Evolutionary conservation across 2,888 invertebrate species (phyloP).

Genomic region (Bruchidius siliquastri): DNA sequence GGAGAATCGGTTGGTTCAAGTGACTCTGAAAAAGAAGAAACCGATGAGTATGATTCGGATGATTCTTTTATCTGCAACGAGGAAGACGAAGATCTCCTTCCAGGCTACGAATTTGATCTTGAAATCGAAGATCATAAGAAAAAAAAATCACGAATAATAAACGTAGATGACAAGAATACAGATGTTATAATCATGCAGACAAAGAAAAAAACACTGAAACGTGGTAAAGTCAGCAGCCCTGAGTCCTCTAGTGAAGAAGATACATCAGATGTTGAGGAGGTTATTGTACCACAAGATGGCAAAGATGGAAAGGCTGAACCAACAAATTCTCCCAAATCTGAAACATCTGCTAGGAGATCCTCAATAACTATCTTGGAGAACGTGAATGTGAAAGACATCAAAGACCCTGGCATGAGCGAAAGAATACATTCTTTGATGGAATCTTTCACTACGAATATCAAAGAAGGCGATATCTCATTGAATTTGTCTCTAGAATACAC

Average conservation of each 20-base stretch:
- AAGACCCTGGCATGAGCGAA: slow-evolving; percentile 30
- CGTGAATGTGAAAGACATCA: slow-evolving; percentile 31
- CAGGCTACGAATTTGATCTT: slow-evolving; percentile 37
- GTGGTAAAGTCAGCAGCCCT: not conserved
- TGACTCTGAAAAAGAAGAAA: slow-evolving; percentile 27
- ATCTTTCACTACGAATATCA: slow-evolving; percentile 32
- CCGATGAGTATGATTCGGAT: slow-evolving; percentile 30
- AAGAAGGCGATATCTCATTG: slow-evolving; percentile 29
- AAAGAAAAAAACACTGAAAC: not conserved
- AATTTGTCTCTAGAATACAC: slow-evolving; percentile 35
- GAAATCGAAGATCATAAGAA: slow-evolving; percentile 11
- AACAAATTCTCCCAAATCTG: slow-evolving; percentile 5
- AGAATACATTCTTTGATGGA: slow-evolving; percentile 34
- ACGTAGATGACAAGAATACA: slow-evolving; percentile 20
- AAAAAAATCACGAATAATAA: slow-evolving; percentile 26
- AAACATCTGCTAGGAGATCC: slow-evolving; percentile 19
- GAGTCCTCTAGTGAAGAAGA: not conserved
- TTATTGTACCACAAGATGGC: not conserved
- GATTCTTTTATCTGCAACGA: slow-evolving; percentile 39
- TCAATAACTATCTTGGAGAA: slow-evolving; percentile 39
- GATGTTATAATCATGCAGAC: too few relatives aligned
- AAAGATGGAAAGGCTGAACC: not conserved
- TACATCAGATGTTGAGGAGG: not conserved
- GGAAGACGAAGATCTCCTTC: slow-evolving; percentile 30
- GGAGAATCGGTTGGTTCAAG: slow-evolving; percentile 41